Base-by-base conservation (phyloP, 35 echinoderm and acorn worm species). In the Ophioderma brevispina region DNA sequence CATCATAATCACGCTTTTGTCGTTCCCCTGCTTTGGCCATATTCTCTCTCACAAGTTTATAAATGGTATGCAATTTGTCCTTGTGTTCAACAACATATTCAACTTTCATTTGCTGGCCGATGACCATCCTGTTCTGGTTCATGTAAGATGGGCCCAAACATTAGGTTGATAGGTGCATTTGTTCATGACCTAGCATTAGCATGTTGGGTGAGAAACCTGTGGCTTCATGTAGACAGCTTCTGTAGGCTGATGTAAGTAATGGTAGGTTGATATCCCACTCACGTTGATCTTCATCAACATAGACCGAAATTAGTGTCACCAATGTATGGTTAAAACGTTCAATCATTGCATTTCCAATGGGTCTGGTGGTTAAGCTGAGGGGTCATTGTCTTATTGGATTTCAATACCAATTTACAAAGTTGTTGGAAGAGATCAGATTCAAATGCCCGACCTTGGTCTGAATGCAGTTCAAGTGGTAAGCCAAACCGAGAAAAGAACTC, bases 131-230 rank as follows among this genome's bases (percentile, higher is more conserved):
- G 5, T 18, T 70, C 59, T 2, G 2, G 59, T 70, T 46, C 41
- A 46, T 46, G 41, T 46, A 46, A 46, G 41, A 70, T 70, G 23
- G 15, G 17, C 15, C 59, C 59, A 84, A 78, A 94, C 38, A 94
- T 64, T 37, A 94, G 55, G 56, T 94, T 81, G 0, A 75, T 37
- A 10, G 93, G 93, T 14, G 78, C 83, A 39, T 87, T 87, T 0
- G 80, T 42, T 56, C 93, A 30, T 84, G 39, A 0, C 93, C 93
- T 36, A 95, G 70, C 93, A 90, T 95, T 23, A 95, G 36, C 79
- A 52, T 46, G 34, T 91, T 95, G 0, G 88, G 82, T 28, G 88
- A 91, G 37, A 82, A 84, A 0, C 85, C 80, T 15, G 89, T 95
- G 32, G 55, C 85, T 8, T 84, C 37, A 41, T 87, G 55, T 39